Evolutionary conservation across 2,113 vertebrate species (phyloP).

Genomic region (Choloepus hoffmanni): DNA sequence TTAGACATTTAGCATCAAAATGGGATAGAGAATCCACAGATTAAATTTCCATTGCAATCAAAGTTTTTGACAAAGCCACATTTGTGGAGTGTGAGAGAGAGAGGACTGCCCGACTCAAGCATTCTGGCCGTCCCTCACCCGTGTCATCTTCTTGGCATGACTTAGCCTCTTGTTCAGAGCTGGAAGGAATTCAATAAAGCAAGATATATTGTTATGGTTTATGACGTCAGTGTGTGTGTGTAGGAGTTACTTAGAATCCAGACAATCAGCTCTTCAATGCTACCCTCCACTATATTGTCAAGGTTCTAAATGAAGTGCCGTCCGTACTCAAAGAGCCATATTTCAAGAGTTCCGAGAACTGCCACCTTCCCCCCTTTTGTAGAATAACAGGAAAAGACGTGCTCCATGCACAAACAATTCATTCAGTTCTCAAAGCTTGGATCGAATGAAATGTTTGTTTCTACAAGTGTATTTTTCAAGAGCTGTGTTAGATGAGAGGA

Average conservation of each 20-base stretch:
- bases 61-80: neutral
- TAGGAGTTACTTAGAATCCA: constrained; percentile 27
- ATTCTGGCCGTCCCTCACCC: neutral
- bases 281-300: constrained; percentile 23
- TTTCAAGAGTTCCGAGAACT: constrained; percentile 79
- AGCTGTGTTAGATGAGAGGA: neutral
- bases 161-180: neutral
- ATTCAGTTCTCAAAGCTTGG: neutral
- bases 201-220: constrained; percentile 15
- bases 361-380: constrained; percentile 54
- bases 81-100: neutral
- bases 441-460: constrained; percentile 44
- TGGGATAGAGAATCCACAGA: neutral
- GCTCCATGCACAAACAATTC: constrained; percentile 55
- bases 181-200: constrained; percentile 68
- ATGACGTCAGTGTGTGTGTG: neutral
- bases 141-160: constrained; percentile 1
- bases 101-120: neutral
- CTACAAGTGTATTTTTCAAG: constrained; percentile 26
- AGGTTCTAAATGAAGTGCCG: constrained; percentile 67
- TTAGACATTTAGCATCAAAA: neutral
- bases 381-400: constrained; percentile 65
- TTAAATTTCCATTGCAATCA: constrained; percentile 27
- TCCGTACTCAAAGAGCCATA: constrained; percentile 47
- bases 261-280: neutral